Conservation (phyloP, 2,113 vertebrate species). For the Ailuropoda melanoleuca region DNA sequence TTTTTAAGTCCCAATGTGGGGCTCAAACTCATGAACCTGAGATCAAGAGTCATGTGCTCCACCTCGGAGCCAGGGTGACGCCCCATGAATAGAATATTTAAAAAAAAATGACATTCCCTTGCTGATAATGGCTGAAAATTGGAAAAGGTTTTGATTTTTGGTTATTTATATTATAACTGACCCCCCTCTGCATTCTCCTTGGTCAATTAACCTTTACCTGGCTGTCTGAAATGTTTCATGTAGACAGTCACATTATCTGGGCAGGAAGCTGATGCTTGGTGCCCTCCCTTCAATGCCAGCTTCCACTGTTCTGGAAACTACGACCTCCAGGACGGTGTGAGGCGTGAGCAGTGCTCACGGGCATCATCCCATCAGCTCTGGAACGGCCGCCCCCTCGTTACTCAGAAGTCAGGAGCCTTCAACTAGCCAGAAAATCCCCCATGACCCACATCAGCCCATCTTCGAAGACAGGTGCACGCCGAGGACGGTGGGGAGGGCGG, state of each 20-base stretch:
- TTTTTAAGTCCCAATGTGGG: background rate
- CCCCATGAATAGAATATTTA: background rate
- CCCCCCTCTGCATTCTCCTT: background rate
- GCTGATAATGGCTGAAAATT: background rate
- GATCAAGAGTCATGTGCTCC: background rate
- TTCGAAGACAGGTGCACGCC: background rate
- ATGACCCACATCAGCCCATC: background rate
- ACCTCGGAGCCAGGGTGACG: accelerated
- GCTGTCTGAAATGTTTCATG: background rate
- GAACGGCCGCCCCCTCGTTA: background rate
- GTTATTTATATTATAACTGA: background rate
- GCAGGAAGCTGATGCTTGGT: background rate
- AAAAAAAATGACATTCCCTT: background rate
- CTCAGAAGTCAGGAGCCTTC: background rate
- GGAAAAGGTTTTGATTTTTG: background rate
- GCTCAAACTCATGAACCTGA: background rate
- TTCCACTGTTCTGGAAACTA: background rate
- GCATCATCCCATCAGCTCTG: background rate
- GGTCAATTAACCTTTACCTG: background rate
- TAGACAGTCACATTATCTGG: background rate
- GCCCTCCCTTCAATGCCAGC: background rate
- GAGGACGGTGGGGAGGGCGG: background rate
- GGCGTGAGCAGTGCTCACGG: accelerated
- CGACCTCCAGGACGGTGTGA: background rate
- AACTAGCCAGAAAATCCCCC: background rate